Base-by-base conservation (phyloP, 2,113 vertebrate species). In the Anarrhichthys ocellatus region DNA sequence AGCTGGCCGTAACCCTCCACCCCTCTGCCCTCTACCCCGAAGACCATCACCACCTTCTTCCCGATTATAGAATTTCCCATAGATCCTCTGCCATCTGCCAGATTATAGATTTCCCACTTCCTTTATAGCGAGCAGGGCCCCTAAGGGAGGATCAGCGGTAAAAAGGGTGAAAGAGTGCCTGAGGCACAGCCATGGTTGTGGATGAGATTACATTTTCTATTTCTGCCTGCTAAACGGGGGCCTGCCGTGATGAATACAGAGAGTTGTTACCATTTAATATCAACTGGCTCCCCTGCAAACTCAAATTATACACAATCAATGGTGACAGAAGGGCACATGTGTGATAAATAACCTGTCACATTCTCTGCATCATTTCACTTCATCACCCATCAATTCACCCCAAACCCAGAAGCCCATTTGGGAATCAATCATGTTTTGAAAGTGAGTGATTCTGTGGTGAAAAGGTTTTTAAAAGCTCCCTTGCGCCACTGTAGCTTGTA, bases 191-290 rank as follows among this genome's bases (percentile, higher is more conserved):
- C 86, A 73, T 78, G 80, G 88, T 82, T 88, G 90, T 77, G 90
- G 90, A 94, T 92, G 85, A 91, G 91, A 95, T 95, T 95, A 93
- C 92, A 88, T 90, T 92, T 94, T 94, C 92, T 94, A 92, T 94
- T 94, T 91, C 91, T 93, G 90, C 86, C 89, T 82, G 77, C 82
- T 85, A 85, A 89, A 89, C 4, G 86, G 87, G 81, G 81, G 82
- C 50, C 62, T 72, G 91, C 88, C 46, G 65, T 91, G 91, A 93
- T 94, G 93, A 95, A 94, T 93, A 93, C 86, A 73, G 87, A 88
- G 90, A 87, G 84, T 91, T 93, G 93, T 95, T 93, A 92, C 93
- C 85, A 91, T 94, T 95, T 94, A 93, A 95, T 93, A 93, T 92
- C 87, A 93, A 93, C 92, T 54, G 91, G 88, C 89, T 91, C 83